These are phyloP conservation scores for Achlya flavicornis DNA, from an alignment of 2,888 invertebrate genomes.

Conservation along the genomic window DNA sequence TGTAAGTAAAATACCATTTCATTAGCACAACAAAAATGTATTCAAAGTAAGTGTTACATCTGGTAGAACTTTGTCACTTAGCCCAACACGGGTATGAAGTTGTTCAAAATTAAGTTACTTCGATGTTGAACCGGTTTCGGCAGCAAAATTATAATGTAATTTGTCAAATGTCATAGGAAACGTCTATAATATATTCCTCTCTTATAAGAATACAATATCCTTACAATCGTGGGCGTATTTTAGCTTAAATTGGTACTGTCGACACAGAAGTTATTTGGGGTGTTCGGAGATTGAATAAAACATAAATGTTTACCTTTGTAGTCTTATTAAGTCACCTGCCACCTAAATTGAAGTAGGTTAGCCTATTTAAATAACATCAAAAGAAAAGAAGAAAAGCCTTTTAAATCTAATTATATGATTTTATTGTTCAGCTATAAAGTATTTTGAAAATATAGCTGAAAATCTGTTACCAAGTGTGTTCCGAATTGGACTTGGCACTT, in stretches of 20 bases:
- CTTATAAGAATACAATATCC: background rate
- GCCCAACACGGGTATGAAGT: constrained; percentile 44
- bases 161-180: constrained; percentile 61
- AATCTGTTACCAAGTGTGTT: no score
- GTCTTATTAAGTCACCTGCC: constrained; percentile 28
- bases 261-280: constrained; percentile 23
- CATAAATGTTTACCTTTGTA: constrained; percentile 33
- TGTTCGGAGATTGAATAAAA: constrained; percentile 20
- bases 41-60: constrained; percentile 38
- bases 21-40: constrained; percentile 27
- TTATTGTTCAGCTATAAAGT: background rate
- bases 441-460: no score
- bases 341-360: background rate
- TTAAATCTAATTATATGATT: background rate
- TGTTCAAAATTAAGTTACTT: constrained; percentile 58
- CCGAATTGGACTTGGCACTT: no score
- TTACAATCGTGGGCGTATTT: constrained; percentile 21
- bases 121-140: constrained; percentile 48
- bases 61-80: constrained; percentile 49
- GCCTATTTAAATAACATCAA: background rate
- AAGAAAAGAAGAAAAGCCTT: background rate
- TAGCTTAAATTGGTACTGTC: constrained; percentile 30
- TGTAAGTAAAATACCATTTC: constrained; percentile 29
- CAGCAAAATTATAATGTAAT: constrained; percentile 72
- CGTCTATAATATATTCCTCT: constrained; percentile 20